Evolutionary conservation across 2,113 vertebrate genomes (phyloP).

Genomic region (Chloebia gouldiae): DNA sequence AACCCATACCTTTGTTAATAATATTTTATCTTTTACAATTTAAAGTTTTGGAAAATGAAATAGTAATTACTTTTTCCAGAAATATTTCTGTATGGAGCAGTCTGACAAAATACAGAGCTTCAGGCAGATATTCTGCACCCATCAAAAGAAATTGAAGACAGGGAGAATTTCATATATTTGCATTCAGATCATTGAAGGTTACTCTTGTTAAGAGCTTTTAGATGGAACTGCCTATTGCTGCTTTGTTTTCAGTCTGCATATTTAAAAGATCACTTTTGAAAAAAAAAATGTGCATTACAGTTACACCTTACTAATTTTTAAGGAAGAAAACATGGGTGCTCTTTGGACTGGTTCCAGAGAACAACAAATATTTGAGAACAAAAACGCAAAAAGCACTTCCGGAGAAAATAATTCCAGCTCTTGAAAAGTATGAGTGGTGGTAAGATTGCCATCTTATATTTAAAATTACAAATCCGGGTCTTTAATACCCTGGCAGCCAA

Average conservation of each 20-base stretch:
- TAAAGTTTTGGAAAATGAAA: neutral
- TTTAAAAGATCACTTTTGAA: constrained; percentile 41
- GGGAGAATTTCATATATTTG: neutral
- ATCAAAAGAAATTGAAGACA: neutral
- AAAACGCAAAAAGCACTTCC: neutral
- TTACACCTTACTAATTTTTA: constrained; percentile 18
- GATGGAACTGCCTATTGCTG: constrained; percentile 10
- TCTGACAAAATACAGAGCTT: neutral
- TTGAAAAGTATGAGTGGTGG: neutral
- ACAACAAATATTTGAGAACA: neutral
- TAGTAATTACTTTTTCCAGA: neutral
- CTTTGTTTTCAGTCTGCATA: constrained; percentile 40
- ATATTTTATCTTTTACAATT: neutral
- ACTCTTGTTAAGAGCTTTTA: constrained; percentile 54
- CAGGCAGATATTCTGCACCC: neutral
- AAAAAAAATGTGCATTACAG: neutral
- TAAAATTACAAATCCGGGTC: neutral
- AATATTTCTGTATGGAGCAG: neutral
- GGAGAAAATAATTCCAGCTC: neutral
- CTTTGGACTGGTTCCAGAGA: constrained; percentile 1
- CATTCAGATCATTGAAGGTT: constrained; percentile 20
- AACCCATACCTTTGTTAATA: neutral
- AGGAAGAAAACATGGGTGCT: neutral
- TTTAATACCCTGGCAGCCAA: neutral
- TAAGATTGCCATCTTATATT: neutral